Percentiles rank a stretch among this genome's conserved stretches.
Conservation (phyloP, 2,113 vertebrate species). For the Podarcis cretensis region DNA sequence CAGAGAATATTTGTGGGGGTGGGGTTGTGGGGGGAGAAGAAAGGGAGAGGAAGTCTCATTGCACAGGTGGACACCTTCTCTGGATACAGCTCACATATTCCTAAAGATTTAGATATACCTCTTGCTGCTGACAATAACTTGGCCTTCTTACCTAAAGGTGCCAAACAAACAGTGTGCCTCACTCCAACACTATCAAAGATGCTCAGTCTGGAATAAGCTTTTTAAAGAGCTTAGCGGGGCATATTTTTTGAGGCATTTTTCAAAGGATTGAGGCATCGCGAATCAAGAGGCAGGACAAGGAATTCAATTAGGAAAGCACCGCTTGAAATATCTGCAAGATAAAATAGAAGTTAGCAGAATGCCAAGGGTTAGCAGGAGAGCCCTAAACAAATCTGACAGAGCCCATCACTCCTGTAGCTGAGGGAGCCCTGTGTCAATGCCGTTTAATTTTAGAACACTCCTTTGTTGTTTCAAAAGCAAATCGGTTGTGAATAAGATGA, state of each 20-base stretch:
- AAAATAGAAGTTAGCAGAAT: neutral
- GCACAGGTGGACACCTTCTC: no score
- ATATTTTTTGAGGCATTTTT: neutral
- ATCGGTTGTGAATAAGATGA: neutral
- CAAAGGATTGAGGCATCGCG: slow-evolving; percentile 1
- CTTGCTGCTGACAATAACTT: neutral
- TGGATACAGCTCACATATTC: neutral
- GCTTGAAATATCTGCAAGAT: slow-evolving; percentile 36
- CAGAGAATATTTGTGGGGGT: no score
- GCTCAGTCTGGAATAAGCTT: neutral
- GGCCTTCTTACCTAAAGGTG: neutral
- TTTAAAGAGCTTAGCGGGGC: neutral
- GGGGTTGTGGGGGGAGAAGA: no score
- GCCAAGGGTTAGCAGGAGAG: slow-evolving; percentile 17
- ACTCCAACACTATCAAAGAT: neutral
- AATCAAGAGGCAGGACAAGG: neutral
- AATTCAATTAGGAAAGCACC: slow-evolving; percentile 27
- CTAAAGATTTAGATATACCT: neutral
- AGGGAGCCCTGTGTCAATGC: slow-evolving; percentile 1
- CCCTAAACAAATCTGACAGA: slow-evolving; percentile 5
- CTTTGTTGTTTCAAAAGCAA: slow-evolving; percentile 28
- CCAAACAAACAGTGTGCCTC: neutral
- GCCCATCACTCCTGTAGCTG: neutral
- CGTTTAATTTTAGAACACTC: slow-evolving; percentile 14
- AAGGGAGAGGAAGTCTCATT: no score